Evolutionary conservation across 2,797 vertebrate genomes (phyloP), one percentile per base, ranked within the genome.

Genomic region (Erithacus rubecula): DNA sequence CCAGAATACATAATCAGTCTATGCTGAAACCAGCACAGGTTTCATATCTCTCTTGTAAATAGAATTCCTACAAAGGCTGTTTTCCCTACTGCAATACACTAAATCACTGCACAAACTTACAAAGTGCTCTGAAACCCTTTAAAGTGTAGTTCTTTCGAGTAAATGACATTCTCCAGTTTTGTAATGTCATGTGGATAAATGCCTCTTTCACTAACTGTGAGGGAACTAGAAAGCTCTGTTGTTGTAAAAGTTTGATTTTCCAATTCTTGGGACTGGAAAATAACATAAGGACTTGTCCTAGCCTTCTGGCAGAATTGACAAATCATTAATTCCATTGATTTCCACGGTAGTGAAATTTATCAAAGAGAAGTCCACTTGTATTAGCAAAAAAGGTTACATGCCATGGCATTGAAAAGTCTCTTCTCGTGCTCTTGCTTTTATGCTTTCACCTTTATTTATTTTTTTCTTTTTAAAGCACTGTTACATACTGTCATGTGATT

Each of bases 281-380:
- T 93, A 96, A 90, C 83, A 91, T 89, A 94, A 83, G 92, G 88
- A 92, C 93, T 97, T 96, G 95, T 84, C 87, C 93, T 93, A 89
- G 81, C 80, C 86, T 95, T 75, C 85, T 96, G 72, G 89, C 92
- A 95, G 87, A 96, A 95, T 91, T 96, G 95, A 83, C 90, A 96
- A 95, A 96, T 94, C 79, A 95, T 96, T 97, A 95, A 97, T 97
- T 96, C 69, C 77, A 95, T 96, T 95, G 95, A 97, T 96, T 96
- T 91, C 68, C 72, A 86, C 0, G 0, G 63, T n/a, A 94, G 83
- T 95, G 90, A 94, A 94, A 96, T 96, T 96, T 96, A 95, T 97
- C 94, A 88, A 75, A 78, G 62, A 64, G 59, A 94, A 96, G 83
- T 97, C 86, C 85, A 83, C 94, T 95, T 90, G 32, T 83, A 78